Conservation (phyloP, 1,140 invertebrate genomes). For the Drosophila watanabei region DNA sequence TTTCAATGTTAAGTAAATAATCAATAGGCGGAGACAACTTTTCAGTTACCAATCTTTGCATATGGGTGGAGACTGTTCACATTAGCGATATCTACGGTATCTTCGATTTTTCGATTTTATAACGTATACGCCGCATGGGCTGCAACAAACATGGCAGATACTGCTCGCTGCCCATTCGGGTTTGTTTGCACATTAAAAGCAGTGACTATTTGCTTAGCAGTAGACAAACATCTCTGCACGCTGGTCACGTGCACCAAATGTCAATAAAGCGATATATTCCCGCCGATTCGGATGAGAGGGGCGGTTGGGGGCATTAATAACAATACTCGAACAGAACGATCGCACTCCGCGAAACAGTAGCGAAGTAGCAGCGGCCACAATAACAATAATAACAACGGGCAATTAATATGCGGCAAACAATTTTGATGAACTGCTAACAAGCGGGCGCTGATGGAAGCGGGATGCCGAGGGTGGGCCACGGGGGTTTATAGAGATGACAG, state of each 20-base stretch:
- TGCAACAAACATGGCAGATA: background rate
- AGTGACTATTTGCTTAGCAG: slow-evolving; percentile 37
- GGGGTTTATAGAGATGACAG: slow-evolving; percentile 21
- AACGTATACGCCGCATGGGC: slow-evolving; percentile 17
- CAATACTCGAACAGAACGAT: slow-evolving; percentile 61
- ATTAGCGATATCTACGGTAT: background rate
- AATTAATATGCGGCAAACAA: slow-evolving; percentile 81
- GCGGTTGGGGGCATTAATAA: slow-evolving; percentile 59
- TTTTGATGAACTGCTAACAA: slow-evolving; percentile 78
- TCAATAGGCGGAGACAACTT: background rate
- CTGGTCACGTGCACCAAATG: slow-evolving; percentile 73
- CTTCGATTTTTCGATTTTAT: background rate
- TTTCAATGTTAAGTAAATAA: background rate
- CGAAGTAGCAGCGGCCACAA: slow-evolving; percentile 10
- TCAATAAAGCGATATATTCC: slow-evolving; percentile 71
- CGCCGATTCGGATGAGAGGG: slow-evolving; percentile 11
- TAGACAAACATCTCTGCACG: slow-evolving; percentile 57
- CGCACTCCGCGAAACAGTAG: slow-evolving; percentile 49
- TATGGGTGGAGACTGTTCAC: background rate
- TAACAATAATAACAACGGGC: slow-evolving; percentile 21
- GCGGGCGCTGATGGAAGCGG: slow-evolving; percentile 25
- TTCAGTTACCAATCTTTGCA: background rate
- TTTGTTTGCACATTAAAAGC: slow-evolving; percentile 51
- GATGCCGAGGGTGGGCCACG: background rate
- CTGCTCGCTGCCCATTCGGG: slow-evolving; percentile 19